These are phyloP conservation scores for Rissa tridactyla DNA, from an alignment of 2,113 vertebrate genomes.

Conservation along the genomic window DNA sequence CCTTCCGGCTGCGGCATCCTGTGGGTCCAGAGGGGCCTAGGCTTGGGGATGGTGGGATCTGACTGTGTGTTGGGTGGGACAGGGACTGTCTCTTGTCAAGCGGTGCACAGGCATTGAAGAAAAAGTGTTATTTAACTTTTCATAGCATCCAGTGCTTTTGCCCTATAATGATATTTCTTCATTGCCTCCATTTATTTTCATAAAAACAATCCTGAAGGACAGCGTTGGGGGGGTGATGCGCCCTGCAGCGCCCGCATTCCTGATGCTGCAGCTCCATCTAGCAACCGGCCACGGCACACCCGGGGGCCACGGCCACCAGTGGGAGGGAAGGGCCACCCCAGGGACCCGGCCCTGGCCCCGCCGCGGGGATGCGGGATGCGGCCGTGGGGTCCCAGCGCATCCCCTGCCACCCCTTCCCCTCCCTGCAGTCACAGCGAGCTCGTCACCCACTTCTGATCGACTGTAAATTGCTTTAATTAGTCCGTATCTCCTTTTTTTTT, in stretches of 20 bases:
- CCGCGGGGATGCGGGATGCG: background rate
- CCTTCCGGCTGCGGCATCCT: accelerated
- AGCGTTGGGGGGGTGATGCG: background rate
- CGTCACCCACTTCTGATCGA: accelerated
- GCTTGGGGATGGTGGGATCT: background rate
- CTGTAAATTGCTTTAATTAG: accelerated
- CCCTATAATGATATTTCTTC: background rate
- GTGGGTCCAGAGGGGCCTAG: background rate
- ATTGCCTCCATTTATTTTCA: background rate
- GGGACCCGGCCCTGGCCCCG: background rate
- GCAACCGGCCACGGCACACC: background rate
- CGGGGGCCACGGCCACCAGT: background rate
- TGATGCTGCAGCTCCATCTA: constrained; percentile 76
- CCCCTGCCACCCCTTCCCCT: background rate
- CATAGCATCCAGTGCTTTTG: background rate
- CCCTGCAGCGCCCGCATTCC: constrained; percentile 23
- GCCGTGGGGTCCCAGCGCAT: accelerated
- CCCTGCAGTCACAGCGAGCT: background rate
- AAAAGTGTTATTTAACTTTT: background rate
- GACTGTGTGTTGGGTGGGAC: accelerated
- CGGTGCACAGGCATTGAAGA: accelerated
- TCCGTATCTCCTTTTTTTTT: accelerated
- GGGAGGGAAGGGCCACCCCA: too few relatives aligned
- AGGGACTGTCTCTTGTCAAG: background rate
- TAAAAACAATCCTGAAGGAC: background rate